Base-by-base conservation (phyloP, 2,888 invertebrate species). In the Agriopis aurantiaria region DNA sequence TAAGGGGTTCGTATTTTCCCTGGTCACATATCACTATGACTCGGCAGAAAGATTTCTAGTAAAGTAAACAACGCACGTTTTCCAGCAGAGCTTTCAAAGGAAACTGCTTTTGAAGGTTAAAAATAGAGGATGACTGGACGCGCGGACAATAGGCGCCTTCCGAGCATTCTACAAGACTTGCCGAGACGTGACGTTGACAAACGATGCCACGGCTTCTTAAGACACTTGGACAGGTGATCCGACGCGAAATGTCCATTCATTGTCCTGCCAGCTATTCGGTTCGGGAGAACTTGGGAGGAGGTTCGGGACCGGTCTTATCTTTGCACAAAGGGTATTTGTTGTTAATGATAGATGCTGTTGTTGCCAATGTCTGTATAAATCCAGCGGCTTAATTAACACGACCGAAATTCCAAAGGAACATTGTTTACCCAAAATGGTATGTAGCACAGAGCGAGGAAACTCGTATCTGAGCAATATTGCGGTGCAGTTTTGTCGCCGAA, bases 191-290 rank as follows among this genome's bases (percentile, higher is more conserved):
- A 91, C 91, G 78, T 87, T 91, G 90, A 91, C 87, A 89, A 91
- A 91, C 85, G 89, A 88, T 80, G 80, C 75, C 74, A 81, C 81
- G 79, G 82, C 81, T 73, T 83, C 85, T 84, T 79, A 84, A 85
- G 88, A 88, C 86, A 87, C 86, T 88, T 84, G 85, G 90, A 90
- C 90, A 90, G 91, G 91, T 91, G 91, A 91, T 90, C 86, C 87
- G 84, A 82, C 78, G 80, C 78, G 86, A 86, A 80, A 82, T 86
- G 88, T 81, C 88, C 87, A 87, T 89, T 86, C 86, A 87, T 88
- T 86, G 88, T 82, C 82, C 81, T 76, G 80, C 74, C 80, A 82
- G 80, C 82, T 76, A 78, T 82, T 83, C 77, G 78, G 78, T 80
- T 80, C 77, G 75, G 75, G 77, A 75, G 76, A 72, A 67, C 75